Base-by-base conservation (phyloP, 1,140 invertebrate species). In the Sminthurinus signatus region DNA sequence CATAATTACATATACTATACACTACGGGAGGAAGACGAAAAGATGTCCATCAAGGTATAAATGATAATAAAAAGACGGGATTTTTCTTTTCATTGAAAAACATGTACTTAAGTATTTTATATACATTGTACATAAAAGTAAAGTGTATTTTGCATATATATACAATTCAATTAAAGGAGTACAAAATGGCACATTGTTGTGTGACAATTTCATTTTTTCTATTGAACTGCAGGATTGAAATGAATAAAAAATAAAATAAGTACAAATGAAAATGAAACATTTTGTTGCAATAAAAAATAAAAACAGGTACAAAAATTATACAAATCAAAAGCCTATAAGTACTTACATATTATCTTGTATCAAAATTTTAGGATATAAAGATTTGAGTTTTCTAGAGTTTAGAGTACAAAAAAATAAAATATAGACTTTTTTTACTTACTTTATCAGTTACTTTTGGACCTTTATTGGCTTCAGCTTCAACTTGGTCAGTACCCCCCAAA, bases 361-460 rank as follows among this genome's bases (percentile, higher is more conserved):
- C n/a, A n/a, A n/a, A n/a, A n/a, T n/a, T n/a, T n/a, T n/a, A n/a
- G n/a, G n/a, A n/a, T n/a, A n/a, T n/a, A n/a, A n/a, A n/a, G n/a
- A n/a, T n/a, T n/a, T n/a, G n/a, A n/a, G n/a, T n/a, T n/a, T n/a
- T n/a, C n/a, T n/a, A n/a, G n/a, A n/a, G n/a, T n/a, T 12, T 19
- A 17, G 10, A 44, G 15, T 21, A 23, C 29, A 58, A 42, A 54
- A 51, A 58, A 14, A 46, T n/a, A n/a, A n/a, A n/a, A n/a, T n/a
- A n/a, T n/a, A n/a, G n/a, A 58, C 52, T 42, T 10, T 50, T 46
- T 17, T 61, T 15, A 70, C 75, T 77, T 80, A 86, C 86, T 75
- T 84, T 85, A 70, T 87, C 83, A 1, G 86, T 88, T 23, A 88
- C 86, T 85, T 87, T 88, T 21, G 86, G 86, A 46, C 86, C 85